Base-by-base conservation (phyloP, 2,797 vertebrate genomes). In the Lepus oiostolus region DNA sequence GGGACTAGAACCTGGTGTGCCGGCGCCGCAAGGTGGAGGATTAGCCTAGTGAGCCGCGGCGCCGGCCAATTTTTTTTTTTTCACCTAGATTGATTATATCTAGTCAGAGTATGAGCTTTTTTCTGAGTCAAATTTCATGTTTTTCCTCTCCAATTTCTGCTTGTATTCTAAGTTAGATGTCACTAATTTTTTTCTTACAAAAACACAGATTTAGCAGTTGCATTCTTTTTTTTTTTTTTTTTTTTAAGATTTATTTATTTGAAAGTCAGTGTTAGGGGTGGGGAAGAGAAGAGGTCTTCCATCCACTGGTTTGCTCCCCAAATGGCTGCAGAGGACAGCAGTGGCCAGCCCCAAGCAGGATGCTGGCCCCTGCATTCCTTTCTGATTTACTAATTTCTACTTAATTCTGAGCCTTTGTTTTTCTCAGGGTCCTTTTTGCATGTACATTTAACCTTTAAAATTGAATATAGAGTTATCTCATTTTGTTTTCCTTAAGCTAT, bases 351-450 rank as follows among this genome's bases (percentile, higher is more conserved):
- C 42, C 42, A 47, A 47, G 42, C 8, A 47, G 42, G 42, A 47
- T 9, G 42, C 42, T 47, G 42, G 42, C 42, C 42, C 42, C 42
- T 76, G 5, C 47, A 30, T 91, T 2, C 21, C 83, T 65, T 81
- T 77, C 72, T 82, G 7, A 58, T 85, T 92, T 2, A 35, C 19
- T 82, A 22, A n/a, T 58, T 74, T 74, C 60, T 80, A 7, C 28
- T 88, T 76, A 67, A 81, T 84, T 70, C 38, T 63, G 30, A 93
- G 32, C 60, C 83, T 80, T 30, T 94, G 7, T 63, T 94, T 90
- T 81, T 30, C 32, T 91, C 28, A 75, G 28, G n/a, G 54, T 82
- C 70, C 9, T 68, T 90, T 76, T 58, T 80, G 30, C n/a, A 72
- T 87, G 32, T 89, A 77, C 63, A 5, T 47, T 74, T 91, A 70